Evolutionary conservation across 2,888 invertebrate genomes (phyloP), one percentile per base, ranked within the genome.

Genomic region (Perdita meconis): DNA sequence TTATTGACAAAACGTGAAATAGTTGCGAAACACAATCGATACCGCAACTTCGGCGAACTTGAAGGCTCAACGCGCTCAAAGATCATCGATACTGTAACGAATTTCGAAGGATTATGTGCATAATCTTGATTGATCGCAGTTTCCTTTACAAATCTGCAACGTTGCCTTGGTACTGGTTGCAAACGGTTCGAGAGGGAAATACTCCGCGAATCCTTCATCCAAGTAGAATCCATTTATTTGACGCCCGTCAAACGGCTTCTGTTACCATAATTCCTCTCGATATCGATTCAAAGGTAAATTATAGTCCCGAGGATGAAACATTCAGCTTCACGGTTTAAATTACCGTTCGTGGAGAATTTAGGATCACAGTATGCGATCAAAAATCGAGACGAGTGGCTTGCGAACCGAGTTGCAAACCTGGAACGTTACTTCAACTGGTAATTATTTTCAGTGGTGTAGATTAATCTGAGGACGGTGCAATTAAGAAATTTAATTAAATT

Each of bases 101-200:
- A 63, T 73, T 61, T 30, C 1, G n/a, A 13, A 44, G 24, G 26
- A 38, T 57, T 66, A 50, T 63, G 61, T 63, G 38, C n/a, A 10
- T 57, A 40, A 73, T 73, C 56, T 47, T 50, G 60, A 57, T 72
- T 61, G 38, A 76, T 72, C 50, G 60, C 34, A 8, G 8, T 12
- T 10, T n/a, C 40, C 47, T 36, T 47, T 8, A 1, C 59, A 70
- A 60, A 74, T 64, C 34, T 65, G 60, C 55, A 75, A 56, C 53
- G 22, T 63, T 38, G 44, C 19, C 22, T 40, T 47, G 30, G 4
- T 10, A 16, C 55, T 55, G n/a, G 36, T n/a, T 40, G 47, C 42
- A 36, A 13, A 30, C 36, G 24, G 8, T 10, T 5, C 38, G 13
- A 44, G 8, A n/a, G 13, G 34, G 55, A 60, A 42, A 64, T 22